Evolutionary conservation across 1,140 invertebrate species (phyloP).

Genomic region (Bacillus rossius): DNA sequence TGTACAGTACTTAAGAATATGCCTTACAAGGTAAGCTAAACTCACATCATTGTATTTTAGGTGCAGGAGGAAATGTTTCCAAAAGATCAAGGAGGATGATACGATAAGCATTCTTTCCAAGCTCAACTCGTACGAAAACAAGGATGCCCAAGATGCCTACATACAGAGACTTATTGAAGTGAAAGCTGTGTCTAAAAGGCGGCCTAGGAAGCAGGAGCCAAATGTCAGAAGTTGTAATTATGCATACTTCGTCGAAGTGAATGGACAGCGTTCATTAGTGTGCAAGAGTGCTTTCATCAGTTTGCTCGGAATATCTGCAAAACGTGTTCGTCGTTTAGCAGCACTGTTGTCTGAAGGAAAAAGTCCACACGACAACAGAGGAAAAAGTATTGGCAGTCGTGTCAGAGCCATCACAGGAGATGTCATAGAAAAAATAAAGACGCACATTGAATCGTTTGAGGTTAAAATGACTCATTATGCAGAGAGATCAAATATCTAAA

Average conservation of each 20-base stretch:
- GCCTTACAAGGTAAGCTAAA: no score
- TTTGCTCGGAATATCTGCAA: neutral
- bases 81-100: neutral
- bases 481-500: conserved; percentile 10
- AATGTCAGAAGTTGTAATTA: neutral
- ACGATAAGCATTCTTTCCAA: neutral
- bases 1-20: no score
- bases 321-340: conserved; percentile 8
- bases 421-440: conserved; percentile 6
- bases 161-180: conserved; percentile 8
- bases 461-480: conserved; percentile 14
- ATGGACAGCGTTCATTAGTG: neutral
- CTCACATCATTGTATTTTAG: neutral
- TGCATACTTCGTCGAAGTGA: neutral
- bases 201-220: neutral
- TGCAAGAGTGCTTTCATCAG: conserved; percentile 4
- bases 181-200: neutral
- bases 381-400: conserved; percentile 9
- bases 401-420: conserved; percentile 3
- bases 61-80: neutral
- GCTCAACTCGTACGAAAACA: neutral
- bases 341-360: conserved; percentile 4
- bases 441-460: conserved; percentile 15
- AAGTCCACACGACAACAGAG: conserved; percentile 11
- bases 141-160: neutral